phyloP scores from a whole-genome alignment of 2,888 invertebrate genomes.

The Entomobrya proxima region DNA sequence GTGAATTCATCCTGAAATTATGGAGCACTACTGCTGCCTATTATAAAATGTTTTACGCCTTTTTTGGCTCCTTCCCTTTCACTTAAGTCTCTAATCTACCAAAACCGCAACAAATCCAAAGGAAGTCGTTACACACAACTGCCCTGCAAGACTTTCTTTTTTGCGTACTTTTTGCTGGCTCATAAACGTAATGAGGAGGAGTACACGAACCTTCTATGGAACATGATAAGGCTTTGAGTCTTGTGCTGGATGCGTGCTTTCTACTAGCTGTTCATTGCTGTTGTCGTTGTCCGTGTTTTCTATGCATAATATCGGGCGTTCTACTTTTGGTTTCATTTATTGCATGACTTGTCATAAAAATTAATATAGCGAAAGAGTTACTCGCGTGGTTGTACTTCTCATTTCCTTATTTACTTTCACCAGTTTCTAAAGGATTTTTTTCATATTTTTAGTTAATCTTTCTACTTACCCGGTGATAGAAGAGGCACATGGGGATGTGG shows the following conservation, averaged over 20 bases:
- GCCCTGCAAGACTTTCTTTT: no score
- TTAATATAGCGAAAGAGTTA: neutral
- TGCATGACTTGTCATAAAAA: slow-evolving; percentile 25
- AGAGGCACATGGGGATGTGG: slow-evolving; percentile 70
- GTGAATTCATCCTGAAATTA: slow-evolving; percentile 4
- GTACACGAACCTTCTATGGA: neutral
- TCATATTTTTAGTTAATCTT: neutral
- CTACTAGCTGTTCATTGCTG: neutral
- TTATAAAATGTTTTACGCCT: slow-evolving; percentile 43
- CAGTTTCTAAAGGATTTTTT: no score
- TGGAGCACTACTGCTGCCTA: neutral
- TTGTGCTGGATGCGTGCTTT: neutral
- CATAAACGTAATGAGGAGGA: neutral
- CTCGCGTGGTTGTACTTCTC: neutral
- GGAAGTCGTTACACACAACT: neutral
- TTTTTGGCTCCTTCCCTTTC: slow-evolving; percentile 42
- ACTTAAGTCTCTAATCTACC: slow-evolving; percentile 15
- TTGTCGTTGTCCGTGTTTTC: neutral
- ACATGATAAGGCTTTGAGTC: neutral
- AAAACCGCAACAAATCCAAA: neutral
- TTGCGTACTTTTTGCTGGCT: neutral
- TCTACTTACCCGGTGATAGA: slow-evolving; percentile 69
- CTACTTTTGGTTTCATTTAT: slow-evolving; percentile 22
- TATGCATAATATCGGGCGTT: neutral
- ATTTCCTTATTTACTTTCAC: slow-evolving; percentile 35